Conservation (phyloP, 2,888 invertebrate species). For the Charanyca ferruginea region DNA sequence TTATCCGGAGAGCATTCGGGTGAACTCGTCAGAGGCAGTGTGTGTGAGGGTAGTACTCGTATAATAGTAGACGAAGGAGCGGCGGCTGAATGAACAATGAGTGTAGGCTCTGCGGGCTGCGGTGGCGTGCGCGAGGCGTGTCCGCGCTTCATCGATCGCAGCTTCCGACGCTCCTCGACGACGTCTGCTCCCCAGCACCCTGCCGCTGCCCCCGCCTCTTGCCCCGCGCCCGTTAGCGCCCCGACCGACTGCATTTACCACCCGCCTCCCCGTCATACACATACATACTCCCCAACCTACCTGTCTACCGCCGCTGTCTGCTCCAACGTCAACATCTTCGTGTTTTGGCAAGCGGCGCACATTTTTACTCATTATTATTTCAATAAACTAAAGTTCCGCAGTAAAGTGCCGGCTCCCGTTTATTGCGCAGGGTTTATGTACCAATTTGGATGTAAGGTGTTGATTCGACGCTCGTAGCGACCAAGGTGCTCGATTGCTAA, state of each 20-base stretch:
- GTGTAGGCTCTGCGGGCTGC: slow-evolving; percentile 78
- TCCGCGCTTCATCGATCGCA: slow-evolving; percentile 91
- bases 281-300: slow-evolving; percentile 74
- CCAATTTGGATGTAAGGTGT: slow-evolving; percentile 80
- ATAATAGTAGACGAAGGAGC: slow-evolving; percentile 66
- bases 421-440: slow-evolving; percentile 73
- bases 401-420: slow-evolving; percentile 67
- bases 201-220: slow-evolving; percentile 51
- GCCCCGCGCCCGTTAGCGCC: slow-evolving; percentile 88
- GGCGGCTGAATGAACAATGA: slow-evolving; percentile 84
- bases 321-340: slow-evolving; percentile 68
- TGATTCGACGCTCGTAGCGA: slow-evolving; percentile 78
- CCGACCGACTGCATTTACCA: slow-evolving; percentile 91
- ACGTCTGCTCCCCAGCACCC: slow-evolving; percentile 83
- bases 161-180: slow-evolving; percentile 90
- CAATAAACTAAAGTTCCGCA: slow-evolving; percentile 57
- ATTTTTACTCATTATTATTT: slow-evolving; percentile 67
- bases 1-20: slow-evolving; percentile 36
- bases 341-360: slow-evolving; percentile 72
- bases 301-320: slow-evolving; percentile 79
- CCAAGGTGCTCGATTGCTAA: slow-evolving; percentile 74
- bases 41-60: slow-evolving; percentile 33
- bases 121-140: slow-evolving; percentile 89
- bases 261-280: slow-evolving; percentile 82
- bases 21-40: slow-evolving; percentile 29